Evolutionary conservation across 2,113 vertebrate species (phyloP), one percentile per base, ranked within the genome.

Genomic region (Pitta sordida): DNA sequence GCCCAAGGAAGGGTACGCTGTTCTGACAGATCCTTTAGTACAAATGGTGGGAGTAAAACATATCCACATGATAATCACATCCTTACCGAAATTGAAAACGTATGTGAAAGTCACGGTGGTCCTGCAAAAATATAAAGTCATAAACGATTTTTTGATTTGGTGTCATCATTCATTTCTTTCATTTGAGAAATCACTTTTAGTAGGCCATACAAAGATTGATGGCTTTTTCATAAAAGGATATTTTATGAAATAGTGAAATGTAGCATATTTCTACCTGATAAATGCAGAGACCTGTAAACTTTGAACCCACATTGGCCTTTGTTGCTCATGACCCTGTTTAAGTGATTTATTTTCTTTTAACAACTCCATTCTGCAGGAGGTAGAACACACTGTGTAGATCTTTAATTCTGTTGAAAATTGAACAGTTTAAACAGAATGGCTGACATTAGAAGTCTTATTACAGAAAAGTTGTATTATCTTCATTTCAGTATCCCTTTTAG

Each of bases 241-340:
- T 97, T 97, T 97, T 97, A 97, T 93, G 95, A 95, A 98, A 90
- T 92, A 95, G 93, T 97, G 96, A 98, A 97, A 98, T 95, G 95
- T 96, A 97, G 96, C 98, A 98, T 98, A 98, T 98, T 99, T 99
- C 98, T 98, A 98, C 97, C 98, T 98, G 98, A 98, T 98, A 98
- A 98, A 99, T 98, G 98, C 98, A 97, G 96, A 98, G 95, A 98
- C 98, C 98, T 98, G 96, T 98, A 98, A 98, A 99, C 99, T 98
- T 97, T 99, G 97, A 98, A 98, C 98, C 98, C 94, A 90, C 91
- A 20, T 60, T 98, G 98, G 98, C 99, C 99, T 99, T 98, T 99
- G 98, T 98, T 98, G 98, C 98, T 97, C 94, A 95, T 98, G 98
- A 98, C 98, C 98, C 96, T 98, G 98, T 97, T 98, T 97, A 98